Conservation (phyloP, 2,797 vertebrate genomes). For the Cygnus olor region DNA sequence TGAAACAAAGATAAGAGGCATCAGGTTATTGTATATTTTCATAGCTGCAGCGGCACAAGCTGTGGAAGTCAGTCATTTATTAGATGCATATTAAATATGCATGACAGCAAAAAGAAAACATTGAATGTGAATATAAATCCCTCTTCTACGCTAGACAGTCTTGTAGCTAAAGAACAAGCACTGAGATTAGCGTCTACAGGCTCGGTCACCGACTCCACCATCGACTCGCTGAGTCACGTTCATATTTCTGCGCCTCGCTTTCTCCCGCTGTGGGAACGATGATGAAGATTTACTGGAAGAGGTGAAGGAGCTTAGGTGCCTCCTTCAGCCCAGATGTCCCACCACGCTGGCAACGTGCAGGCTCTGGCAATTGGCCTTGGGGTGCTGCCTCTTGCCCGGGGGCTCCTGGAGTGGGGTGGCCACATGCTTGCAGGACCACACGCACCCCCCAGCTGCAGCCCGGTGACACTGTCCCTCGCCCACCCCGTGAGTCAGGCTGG, state of each 20-base stretch:
- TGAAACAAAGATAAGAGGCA: not conserved
- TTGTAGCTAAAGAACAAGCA: not conserved
- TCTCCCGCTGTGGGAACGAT: not conserved
- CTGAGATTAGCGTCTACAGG: not conserved
- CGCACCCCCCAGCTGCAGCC: not conserved
- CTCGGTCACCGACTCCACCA: not conserved
- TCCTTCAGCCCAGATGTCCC: not conserved
- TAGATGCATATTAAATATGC: slow-evolving; percentile 1
- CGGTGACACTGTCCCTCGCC: not conserved
- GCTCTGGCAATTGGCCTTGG: not conserved
- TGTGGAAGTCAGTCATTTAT: not conserved
- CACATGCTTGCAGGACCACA: not conserved
- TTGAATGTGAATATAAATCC: not conserved
- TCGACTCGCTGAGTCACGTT: not conserved
- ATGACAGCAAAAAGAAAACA: not conserved
- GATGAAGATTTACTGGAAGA: not conserved
- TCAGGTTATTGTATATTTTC: not conserved
- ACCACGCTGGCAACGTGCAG: not conserved
- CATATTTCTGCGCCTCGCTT: not conserved
- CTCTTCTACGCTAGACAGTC: too few relatives aligned
- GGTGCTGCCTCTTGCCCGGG: not conserved
- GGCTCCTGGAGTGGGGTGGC: not conserved
- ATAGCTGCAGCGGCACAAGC: not conserved
- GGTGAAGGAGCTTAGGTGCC: not conserved
- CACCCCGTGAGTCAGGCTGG: not conserved